phyloP scores from a whole-genome alignment of 1,140 invertebrate species.

The Micrasema minimum region DNA sequence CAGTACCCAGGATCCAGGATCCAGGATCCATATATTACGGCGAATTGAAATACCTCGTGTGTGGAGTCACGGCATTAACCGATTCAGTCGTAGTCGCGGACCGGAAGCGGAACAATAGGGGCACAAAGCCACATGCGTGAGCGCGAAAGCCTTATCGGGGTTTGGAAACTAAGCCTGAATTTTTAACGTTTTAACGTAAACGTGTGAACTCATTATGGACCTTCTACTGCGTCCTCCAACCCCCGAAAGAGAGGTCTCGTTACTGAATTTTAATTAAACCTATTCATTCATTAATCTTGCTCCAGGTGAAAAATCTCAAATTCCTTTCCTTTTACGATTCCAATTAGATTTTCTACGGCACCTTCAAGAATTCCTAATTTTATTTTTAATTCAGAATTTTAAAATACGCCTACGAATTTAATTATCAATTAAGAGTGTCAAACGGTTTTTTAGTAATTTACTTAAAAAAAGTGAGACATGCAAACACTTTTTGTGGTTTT shows the following conservation, averaged over 20 bases:
- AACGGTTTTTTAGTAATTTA: too few relatives aligned
- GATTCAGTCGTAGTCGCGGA: constrained; percentile 23
- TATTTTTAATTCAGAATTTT: too few relatives aligned
- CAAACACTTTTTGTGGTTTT: too few relatives aligned
- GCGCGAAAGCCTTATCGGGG: constrained; percentile 24
- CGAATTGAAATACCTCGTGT: constrained; percentile 11
- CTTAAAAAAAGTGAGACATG: too few relatives aligned
- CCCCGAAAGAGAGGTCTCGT: not conserved
- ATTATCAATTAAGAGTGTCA: too few relatives aligned
- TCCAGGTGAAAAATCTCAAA: too few relatives aligned
- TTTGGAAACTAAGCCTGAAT: constrained; percentile 16
- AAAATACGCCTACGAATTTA: too few relatives aligned
- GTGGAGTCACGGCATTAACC: constrained; percentile 33
- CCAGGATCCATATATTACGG: not conserved
- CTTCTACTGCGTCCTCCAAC: not conserved
- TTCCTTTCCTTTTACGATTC: too few relatives aligned
- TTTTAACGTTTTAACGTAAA: constrained; percentile 31
- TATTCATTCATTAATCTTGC: not conserved
- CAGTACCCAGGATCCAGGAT: not conserved
- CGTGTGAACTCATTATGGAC: constrained; percentile 26
- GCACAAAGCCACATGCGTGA: constrained; percentile 27
- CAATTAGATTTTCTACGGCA: too few relatives aligned
- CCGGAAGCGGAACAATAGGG: constrained; percentile 25
- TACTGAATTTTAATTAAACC: constrained; percentile 20
- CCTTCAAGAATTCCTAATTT: too few relatives aligned